Evolutionary conservation across 2,888 invertebrate genomes (phyloP).

Genomic region (Ornithoptera priamus): DNA sequence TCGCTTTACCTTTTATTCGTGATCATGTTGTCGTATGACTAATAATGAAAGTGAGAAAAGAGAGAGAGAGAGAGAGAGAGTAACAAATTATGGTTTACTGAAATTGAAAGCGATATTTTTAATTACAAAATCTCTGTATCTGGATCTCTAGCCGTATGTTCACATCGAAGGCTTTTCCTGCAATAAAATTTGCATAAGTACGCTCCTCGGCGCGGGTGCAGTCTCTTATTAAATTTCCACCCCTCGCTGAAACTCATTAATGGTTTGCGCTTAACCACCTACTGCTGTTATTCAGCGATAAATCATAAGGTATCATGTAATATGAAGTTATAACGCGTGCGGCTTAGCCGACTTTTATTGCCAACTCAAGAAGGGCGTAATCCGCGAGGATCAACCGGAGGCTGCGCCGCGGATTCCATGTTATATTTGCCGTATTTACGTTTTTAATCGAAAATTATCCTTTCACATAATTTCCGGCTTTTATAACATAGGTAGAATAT

Average conservation of each 20-base stretch:
- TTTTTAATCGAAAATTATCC: slow-evolving; percentile 32
- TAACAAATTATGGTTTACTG: too few species aligned
- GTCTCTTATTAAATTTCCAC: slow-evolving; percentile 79
- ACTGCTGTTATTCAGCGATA: slow-evolving; percentile 67
- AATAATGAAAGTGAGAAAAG: too few species aligned
- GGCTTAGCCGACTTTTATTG: slow-evolving; percentile 65
- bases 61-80: too few species aligned
- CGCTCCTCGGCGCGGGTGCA: slow-evolving; percentile 68
- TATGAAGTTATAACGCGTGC: slow-evolving; percentile 38
- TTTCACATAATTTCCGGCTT: not conserved
- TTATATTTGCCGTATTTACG: slow-evolving; percentile 63
- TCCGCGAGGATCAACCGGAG: slow-evolving; percentile 46
- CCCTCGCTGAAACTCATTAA: slow-evolving; percentile 75
- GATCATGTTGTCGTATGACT: too few species aligned
- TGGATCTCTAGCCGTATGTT: slow-evolving; percentile 46
- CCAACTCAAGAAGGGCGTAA: slow-evolving; percentile 63
- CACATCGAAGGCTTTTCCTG: slow-evolving; percentile 60
- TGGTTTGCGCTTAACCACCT: slow-evolving; percentile 77
- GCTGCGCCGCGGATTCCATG: slow-evolving; percentile 50
- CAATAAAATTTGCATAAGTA: slow-evolving; percentile 80
- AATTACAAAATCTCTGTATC: not conserved
- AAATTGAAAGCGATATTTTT: too few species aligned
- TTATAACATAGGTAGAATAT: too few species aligned
- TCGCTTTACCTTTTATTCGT: too few species aligned
- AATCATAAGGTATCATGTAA: slow-evolving; percentile 71